phyloP scores from a whole-genome alignment of 2,113 vertebrate genomes.

The Piliocolobus tephrosceles region DNA sequence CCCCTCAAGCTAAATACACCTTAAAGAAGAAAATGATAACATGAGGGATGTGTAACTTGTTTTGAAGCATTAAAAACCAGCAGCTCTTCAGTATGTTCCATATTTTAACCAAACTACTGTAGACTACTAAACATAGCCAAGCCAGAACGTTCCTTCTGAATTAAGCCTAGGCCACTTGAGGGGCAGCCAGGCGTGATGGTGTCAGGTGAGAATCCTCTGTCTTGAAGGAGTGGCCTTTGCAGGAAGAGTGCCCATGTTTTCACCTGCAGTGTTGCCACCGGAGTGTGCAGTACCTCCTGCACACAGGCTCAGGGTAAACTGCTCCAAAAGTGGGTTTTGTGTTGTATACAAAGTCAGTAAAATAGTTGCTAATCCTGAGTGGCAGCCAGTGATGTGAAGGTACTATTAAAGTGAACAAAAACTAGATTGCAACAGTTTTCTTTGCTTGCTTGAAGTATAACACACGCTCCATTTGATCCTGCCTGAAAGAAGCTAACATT shows the following conservation, averaged over 20 bases:
- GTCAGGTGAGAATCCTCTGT: not conserved
- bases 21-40: not conserved
- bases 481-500: slow-evolving; percentile 69
- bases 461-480: slow-evolving; percentile 69
- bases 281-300: not conserved
- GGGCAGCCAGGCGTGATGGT: too few species aligned
- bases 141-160: not conserved
- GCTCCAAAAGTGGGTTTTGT: slow-evolving; percentile 45
- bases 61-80: slow-evolving; percentile 26
- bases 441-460: slow-evolving; percentile 77
- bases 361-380: slow-evolving; percentile 64
- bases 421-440: slow-evolving; percentile 72
- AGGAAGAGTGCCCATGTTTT: not conserved
- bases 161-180: not conserved
- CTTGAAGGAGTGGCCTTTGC: not conserved
- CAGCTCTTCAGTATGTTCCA: not conserved
- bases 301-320: slow-evolving; percentile 32
- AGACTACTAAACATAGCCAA: not conserved
- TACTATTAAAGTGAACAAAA: slow-evolving; percentile 68
- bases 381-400: slow-evolving; percentile 56
- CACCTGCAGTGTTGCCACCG: not conserved
- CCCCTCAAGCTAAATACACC: not conserved
- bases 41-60: slow-evolving; percentile 33
- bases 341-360: slow-evolving; percentile 55
- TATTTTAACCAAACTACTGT: slow-evolving; percentile 11